Evolutionary conservation across 1,140 invertebrate species (phyloP).

Genomic region (Lasioglossum albipes): DNA sequence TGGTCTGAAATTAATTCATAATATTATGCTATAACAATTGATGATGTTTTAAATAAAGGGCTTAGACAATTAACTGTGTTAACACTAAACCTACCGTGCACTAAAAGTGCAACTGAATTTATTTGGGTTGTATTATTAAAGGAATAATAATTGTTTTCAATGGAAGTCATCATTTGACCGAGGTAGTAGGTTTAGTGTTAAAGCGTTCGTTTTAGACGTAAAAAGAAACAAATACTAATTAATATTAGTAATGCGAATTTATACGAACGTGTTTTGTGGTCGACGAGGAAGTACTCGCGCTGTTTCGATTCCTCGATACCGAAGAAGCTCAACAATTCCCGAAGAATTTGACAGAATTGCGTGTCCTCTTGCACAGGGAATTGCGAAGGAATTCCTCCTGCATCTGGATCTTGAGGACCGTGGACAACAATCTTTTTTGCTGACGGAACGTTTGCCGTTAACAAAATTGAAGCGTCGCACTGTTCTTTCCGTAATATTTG

Average conservation of each 20-base stretch:
- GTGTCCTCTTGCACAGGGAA: conserved; percentile 99
- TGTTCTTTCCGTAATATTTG: conserved; percentile 99
- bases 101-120: too few relatives aligned
- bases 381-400: conserved; percentile 97
- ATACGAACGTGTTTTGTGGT: conserved; percentile 97
- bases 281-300: conserved; percentile 95
- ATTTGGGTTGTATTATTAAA: too few relatives aligned
- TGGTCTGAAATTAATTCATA: conserved; percentile 84
- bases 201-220: neutral
- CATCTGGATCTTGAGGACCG: conserved; percentile 93
- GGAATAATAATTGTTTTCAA: too few relatives aligned
- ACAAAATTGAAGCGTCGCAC: conserved; percentile 97
- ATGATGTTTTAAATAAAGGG: too few relatives aligned
- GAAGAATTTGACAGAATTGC: conserved; percentile 96
- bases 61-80: too few relatives aligned
- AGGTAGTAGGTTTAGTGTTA: too few relatives aligned
- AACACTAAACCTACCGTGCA: too few relatives aligned
- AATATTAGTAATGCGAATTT: neutral
- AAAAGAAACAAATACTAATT: neutral
- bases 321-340: conserved; percentile 98
- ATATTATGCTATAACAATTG: too few relatives aligned
- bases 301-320: conserved; percentile 95
- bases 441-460: conserved; percentile 99
- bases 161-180: too few relatives aligned
- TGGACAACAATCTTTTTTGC: conserved; percentile 99